Evolutionary conservation across 2,113 vertebrate species (phyloP).

Genomic region (Carollia perspicillata): DNA sequence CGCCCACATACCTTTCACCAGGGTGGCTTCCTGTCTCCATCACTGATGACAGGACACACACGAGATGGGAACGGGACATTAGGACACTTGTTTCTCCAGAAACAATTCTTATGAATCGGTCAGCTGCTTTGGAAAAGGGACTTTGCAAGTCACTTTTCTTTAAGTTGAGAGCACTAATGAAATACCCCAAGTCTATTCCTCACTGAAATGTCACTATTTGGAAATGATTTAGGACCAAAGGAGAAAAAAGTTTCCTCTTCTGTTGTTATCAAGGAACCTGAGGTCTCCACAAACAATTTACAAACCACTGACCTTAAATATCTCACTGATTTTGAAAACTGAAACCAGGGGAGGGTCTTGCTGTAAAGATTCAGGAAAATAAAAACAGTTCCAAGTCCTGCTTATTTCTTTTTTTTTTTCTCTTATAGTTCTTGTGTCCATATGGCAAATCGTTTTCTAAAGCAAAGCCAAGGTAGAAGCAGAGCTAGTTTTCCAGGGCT

Average conservation of each 20-base stretch:
- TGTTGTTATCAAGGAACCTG: neutral
- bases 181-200: neutral
- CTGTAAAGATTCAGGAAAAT: neutral
- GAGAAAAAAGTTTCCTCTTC: neutral
- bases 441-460: neutral
- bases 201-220: neutral
- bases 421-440: neutral
- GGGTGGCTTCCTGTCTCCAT: neutral
- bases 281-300: neutral
- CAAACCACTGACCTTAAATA: neutral
- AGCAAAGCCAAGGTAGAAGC: neutral
- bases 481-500: neutral
- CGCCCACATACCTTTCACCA: neutral
- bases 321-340: neutral
- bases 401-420: neutral
- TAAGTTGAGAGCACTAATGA: neutral
- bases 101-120: neutral
- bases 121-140: neutral
- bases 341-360: neutral
- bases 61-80: neutral
- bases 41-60: neutral
- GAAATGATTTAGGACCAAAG: neutral
- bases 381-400: neutral
- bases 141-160: neutral
- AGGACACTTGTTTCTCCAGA: neutral